Evolutionary conservation across 2,888 invertebrate species (phyloP).

Genomic region (Acleris literana): DNA sequence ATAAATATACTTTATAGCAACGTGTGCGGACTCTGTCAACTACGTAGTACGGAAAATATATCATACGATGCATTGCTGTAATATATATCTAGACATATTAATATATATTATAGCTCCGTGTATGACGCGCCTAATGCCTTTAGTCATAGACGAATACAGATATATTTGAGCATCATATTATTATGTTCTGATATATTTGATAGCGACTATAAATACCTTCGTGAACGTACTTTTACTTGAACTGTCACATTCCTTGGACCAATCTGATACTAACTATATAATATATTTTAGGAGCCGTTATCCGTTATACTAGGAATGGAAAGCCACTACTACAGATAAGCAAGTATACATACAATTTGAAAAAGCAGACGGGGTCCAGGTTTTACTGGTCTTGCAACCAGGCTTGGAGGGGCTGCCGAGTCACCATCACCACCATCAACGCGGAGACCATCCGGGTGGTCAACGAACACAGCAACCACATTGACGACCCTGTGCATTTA

Average conservation of each 20-base stretch:
- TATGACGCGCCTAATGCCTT: too few relatives aligned
- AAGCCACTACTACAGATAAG: conserved; percentile 50
- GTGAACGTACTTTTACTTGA: too few relatives aligned
- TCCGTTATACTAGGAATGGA: conserved; percentile 43
- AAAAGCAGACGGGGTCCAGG: conserved; percentile 40
- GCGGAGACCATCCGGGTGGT: conserved; percentile 8
- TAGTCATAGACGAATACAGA: too few relatives aligned
- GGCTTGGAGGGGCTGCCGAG: conserved; percentile 46
- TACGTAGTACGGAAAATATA: too few relatives aligned
- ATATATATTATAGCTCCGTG: too few relatives aligned
- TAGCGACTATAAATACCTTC: too few relatives aligned
- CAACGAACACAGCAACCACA: conserved; percentile 46
- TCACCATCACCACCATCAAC: conserved; percentile 17
- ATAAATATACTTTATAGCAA: too few relatives aligned
- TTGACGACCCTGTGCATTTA: neutral
- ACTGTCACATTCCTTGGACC: neutral
- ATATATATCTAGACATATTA: too few relatives aligned
- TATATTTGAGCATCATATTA: too few relatives aligned
- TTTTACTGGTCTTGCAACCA: conserved; percentile 52
- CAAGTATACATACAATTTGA: conserved; percentile 50
- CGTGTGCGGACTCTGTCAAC: too few relatives aligned
- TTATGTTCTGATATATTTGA: too few relatives aligned
- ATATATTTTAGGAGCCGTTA: neutral
- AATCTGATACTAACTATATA: neutral
- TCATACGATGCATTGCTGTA: too few relatives aligned